phyloP scores from a whole-genome alignment of 2,797 vertebrate species.

The Chloroceryle inda region DNA sequence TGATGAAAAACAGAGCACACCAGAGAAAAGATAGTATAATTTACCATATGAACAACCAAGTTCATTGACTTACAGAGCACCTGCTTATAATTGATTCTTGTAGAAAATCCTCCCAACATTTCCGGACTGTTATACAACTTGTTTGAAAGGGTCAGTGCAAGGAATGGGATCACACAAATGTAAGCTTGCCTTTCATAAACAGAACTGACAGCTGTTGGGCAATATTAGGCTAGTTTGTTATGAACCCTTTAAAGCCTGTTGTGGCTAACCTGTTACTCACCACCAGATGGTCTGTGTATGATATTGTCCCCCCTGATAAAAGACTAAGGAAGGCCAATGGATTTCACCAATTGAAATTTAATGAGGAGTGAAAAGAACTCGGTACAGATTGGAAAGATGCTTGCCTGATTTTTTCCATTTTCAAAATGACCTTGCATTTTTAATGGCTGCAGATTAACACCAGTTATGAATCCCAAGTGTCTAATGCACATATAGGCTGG shows the following conservation, averaged over 20 bases:
- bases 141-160: background rate
- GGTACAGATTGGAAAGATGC: background rate
- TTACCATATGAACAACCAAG: background rate
- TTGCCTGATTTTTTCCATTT: background rate
- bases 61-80: background rate
- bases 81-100: background rate
- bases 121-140: background rate
- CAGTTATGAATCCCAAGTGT: background rate
- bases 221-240: background rate
- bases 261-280: background rate
- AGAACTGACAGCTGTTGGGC: background rate
- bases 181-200: background rate
- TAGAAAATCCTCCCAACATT: background rate
- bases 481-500: background rate
- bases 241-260: background rate
- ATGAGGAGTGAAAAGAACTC: constrained; percentile 31
- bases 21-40: background rate
- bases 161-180: background rate
- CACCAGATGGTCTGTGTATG: constrained; percentile 29
- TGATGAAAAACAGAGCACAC: background rate
- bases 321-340: background rate
- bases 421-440: constrained; percentile 15
- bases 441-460: constrained; percentile 11
- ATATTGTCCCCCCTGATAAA: background rate
- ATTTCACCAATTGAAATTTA: constrained; percentile 9